phyloP scores from a whole-genome alignment of 2,113 vertebrate genomes.

The Pholis gunnellus region DNA sequence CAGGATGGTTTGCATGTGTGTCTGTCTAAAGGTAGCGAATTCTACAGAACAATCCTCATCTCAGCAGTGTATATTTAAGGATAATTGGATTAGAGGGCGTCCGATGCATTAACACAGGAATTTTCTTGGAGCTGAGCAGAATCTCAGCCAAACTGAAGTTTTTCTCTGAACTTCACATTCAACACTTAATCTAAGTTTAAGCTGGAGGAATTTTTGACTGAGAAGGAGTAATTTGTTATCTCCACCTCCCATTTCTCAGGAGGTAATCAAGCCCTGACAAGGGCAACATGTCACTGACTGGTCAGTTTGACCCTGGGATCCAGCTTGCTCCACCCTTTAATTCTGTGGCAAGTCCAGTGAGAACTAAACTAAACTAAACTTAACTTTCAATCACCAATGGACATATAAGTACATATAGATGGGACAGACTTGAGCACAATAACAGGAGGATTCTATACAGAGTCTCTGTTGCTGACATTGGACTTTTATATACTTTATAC shows the following conservation, averaged over 20 bases:
- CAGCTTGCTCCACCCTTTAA: background rate
- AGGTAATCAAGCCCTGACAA: background rate
- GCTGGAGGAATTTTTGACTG: background rate
- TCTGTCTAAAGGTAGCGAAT: constrained; percentile 19
- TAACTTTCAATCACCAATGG: background rate
- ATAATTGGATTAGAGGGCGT: constrained; percentile 45
- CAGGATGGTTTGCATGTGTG: constrained; percentile 18
- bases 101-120: constrained; percentile 31
- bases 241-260: background rate
- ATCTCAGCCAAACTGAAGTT: background rate
- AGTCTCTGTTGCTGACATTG: background rate
- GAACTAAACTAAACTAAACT: constrained; percentile 7
- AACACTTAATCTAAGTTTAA: background rate
- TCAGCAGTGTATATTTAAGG: constrained; percentile 31
- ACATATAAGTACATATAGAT: background rate
- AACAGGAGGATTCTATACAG: background rate
- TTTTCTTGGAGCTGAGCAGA: constrained; percentile 18
- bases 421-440: background rate
- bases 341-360: background rate
- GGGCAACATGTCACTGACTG: background rate
- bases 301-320: constrained; percentile 25
- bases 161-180: background rate
- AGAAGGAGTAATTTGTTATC: constrained; percentile 2
- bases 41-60: constrained; percentile 34
- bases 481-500: background rate